Percentiles rank a stretch among this genome's conserved stretches.
Evolutionary conservation across 1,140 invertebrate species (phyloP).

Genomic region (Ephestia elutella): DNA sequence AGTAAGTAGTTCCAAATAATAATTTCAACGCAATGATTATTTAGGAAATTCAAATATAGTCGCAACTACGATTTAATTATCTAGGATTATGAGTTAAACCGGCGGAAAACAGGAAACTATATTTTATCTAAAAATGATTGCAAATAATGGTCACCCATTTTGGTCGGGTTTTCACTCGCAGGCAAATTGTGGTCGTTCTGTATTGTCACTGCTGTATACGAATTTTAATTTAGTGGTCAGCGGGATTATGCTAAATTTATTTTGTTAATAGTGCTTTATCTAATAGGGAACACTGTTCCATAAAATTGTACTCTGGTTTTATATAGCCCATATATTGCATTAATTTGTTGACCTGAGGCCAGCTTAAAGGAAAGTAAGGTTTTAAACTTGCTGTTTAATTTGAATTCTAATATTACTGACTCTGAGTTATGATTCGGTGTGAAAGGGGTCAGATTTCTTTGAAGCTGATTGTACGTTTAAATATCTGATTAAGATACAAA

Average conservation of each 20-base stretch:
- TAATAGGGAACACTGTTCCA: background rate
- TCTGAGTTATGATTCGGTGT: no score
- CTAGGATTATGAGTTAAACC: background rate
- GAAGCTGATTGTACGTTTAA: no score
- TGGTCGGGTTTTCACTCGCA: constrained; percentile 61
- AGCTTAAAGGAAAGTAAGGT: no score
- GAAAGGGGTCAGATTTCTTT: no score
- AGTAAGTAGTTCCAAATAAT: no score
- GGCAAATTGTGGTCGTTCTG: constrained; percentile 51
- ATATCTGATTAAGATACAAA: no score
- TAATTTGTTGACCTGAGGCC: no score
- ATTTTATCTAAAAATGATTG: constrained; percentile 17
- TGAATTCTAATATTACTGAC: no score
- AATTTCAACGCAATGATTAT: constrained; percentile 10
- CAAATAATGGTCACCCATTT: constrained; percentile 59
- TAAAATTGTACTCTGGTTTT: no score
- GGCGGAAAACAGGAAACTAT: background rate
- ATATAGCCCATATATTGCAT: no score
- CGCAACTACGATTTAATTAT: constrained; percentile 21
- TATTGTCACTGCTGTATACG: constrained; percentile 45
- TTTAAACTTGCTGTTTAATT: no score
- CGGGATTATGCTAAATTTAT: constrained; percentile 30
- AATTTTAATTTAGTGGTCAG: constrained; percentile 40
- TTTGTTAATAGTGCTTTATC: constrained; percentile 11
- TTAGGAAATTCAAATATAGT: constrained; percentile 15